Conservation (phyloP, 2,797 vertebrate species). For the Oceanodroma leucorhoa region DNA sequence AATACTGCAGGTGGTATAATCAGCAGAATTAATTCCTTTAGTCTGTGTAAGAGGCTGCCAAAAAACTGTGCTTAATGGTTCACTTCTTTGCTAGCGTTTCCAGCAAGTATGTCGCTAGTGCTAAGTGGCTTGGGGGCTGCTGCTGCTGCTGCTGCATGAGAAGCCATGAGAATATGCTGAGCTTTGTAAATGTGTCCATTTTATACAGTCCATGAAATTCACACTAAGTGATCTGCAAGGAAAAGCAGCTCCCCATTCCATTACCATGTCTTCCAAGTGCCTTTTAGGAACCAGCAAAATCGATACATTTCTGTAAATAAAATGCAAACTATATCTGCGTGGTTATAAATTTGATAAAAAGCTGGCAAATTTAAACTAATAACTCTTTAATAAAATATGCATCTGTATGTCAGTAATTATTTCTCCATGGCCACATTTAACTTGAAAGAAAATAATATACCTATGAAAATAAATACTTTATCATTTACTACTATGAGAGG, state of each 20-base stretch:
- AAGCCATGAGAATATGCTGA: conserved; percentile 70
- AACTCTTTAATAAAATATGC: conserved; percentile 18
- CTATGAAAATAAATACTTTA: not conserved
- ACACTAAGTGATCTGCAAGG: conserved; percentile 71
- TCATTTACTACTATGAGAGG: not conserved
- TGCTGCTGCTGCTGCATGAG: conserved; percentile 56
- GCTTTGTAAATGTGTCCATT: conserved; percentile 58
- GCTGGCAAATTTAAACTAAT: conserved; percentile 60
- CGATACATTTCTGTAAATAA: conserved; percentile 76
- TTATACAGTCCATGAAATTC: conserved; percentile 73
- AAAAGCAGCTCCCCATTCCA: conserved; percentile 52
- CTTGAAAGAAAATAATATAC: not conserved
- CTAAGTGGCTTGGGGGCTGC: conserved; percentile 47
- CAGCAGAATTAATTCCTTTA: conserved; percentile 73
- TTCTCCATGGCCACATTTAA: conserved; percentile 7
- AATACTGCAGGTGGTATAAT: conserved; percentile 68
- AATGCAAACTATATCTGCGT: conserved; percentile 43
- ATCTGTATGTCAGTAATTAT: not conserved
- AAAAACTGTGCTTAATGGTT: conserved; percentile 55
- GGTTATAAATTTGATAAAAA: conserved; percentile 69
- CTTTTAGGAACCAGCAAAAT: conserved; percentile 75
- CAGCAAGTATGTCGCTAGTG: conserved; percentile 65
- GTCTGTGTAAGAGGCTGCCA: conserved; percentile 58
- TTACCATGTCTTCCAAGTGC: conserved; percentile 63
- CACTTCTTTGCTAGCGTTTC: conserved; percentile 33